Conservation (phyloP, 1,140 invertebrate genomes). For the Sweltsa coloradensis region DNA sequence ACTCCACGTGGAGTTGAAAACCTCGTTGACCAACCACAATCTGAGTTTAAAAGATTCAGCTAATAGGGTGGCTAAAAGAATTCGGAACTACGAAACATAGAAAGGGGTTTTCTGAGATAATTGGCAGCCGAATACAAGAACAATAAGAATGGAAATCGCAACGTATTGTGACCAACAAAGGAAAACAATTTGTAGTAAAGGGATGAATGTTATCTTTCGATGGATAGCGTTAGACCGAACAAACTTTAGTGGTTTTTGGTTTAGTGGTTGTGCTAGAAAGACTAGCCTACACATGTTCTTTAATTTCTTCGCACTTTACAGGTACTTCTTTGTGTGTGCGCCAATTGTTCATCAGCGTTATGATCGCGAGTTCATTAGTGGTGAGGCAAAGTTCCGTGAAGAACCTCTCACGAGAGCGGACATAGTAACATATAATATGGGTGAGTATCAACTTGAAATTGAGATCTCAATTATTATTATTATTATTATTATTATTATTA, state of each 20-base stretch:
- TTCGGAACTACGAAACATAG: no score
- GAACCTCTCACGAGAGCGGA: conserved; percentile 52
- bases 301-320: conserved; percentile 25
- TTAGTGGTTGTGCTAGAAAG: neutral
- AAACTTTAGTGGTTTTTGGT: neutral
- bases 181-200: no score
- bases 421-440: conserved; percentile 27
- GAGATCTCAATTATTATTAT: neutral
- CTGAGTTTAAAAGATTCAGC: no score
- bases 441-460: neutral
- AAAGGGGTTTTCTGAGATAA: no score
- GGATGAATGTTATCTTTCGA: no score
- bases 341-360: conserved; percentile 48
- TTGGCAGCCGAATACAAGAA: no score
- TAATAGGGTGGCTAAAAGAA: no score
- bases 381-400: conserved; percentile 32
- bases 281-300: neutral
- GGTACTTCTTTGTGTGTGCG: conserved; percentile 48
- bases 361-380: conserved; percentile 43
- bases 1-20: no score
- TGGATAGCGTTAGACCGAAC: no score
- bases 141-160: no score
- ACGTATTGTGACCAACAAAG: no score
- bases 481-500: neutral
- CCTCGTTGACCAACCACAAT: no score